Evolutionary conservation across 2,888 invertebrate species (phyloP).

Genomic region (Erynnis tages): DNA sequence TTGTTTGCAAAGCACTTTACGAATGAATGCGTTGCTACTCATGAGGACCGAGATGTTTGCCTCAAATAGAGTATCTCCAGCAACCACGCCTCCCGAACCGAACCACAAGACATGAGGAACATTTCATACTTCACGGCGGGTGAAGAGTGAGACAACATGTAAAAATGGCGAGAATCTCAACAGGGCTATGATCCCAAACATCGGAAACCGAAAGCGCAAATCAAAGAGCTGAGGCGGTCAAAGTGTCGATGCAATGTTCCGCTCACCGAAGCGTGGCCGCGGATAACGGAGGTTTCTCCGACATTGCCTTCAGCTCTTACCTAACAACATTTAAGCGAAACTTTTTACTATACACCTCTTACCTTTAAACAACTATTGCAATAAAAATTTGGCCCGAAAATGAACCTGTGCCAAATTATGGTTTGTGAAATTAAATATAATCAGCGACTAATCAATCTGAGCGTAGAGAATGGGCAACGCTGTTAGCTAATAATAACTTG

Average conservation of each 20-base stretch:
- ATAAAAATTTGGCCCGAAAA: conserved; percentile 46
- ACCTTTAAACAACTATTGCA: conserved; percentile 45
- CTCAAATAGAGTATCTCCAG: no score
- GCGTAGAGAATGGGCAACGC: conserved; percentile 15
- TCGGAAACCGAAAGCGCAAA: conserved; percentile 54
- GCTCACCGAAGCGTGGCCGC: conserved; percentile 62
- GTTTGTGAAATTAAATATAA: conserved; percentile 46
- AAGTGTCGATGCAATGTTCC: conserved; percentile 70
- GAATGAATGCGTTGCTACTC: no score
- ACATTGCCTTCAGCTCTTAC: conserved; percentile 69
- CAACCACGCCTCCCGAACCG: no score
- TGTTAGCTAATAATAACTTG: conserved; percentile 31
- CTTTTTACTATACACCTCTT: conserved; percentile 49
- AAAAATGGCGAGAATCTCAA: no score
- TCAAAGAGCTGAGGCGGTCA: conserved; percentile 39
- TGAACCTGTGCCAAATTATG: conserved; percentile 37
- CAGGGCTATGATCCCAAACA: background rate
- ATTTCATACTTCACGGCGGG: no score
- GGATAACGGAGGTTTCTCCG: conserved; percentile 61
- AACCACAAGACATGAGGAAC: no score
- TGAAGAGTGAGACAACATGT: no score
- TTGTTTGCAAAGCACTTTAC: no score
- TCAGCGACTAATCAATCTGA: conserved; percentile 34
- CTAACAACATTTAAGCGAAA: conserved; percentile 59
- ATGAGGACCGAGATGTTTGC: no score